Evolutionary conservation across 2,888 invertebrate species (phyloP).

Genomic region (Rhingia rostrata): DNA sequence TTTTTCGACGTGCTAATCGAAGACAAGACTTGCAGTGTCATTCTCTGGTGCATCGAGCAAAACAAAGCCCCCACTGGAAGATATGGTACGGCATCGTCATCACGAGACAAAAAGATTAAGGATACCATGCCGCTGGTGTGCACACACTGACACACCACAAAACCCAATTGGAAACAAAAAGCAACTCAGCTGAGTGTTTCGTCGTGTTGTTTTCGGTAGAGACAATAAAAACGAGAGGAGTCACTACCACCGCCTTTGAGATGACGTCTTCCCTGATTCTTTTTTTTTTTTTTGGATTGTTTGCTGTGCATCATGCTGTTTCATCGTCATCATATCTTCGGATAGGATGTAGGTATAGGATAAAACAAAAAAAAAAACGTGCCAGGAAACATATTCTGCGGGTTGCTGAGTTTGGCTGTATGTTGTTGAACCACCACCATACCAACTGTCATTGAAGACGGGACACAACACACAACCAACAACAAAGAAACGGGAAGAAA

Average conservation of each 20-base stretch:
- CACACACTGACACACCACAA: conserved; percentile 3
- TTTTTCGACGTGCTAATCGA: conserved; percentile 66
- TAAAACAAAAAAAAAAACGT: no score
- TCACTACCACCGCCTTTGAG: conserved; percentile 24
- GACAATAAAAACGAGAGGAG: neutral
- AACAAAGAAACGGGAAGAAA: conserved; percentile 5
- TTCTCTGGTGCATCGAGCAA: conserved; percentile 48
- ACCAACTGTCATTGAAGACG: conserved; percentile 42
- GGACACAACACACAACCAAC: conserved; percentile 25
- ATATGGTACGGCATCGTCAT: conserved; percentile 34
- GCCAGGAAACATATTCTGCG: conserved; percentile 57
- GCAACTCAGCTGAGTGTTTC: conserved; percentile 61
- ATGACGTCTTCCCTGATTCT: conserved; percentile 49
- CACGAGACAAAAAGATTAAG: conserved; percentile 50
- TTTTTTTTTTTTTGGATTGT: neutral
- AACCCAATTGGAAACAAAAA: conserved; percentile 64
- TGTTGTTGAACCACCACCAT: conserved; percentile 27
- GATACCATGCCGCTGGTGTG: neutral
- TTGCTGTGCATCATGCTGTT: conserved; percentile 9
- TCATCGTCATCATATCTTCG: conserved; percentile 9
- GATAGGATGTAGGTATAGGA: conserved; percentile 11
- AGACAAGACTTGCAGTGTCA: conserved; percentile 44
- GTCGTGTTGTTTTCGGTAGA: conserved; percentile 43
- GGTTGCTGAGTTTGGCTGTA: conserved; percentile 35
- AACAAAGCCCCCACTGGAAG: conserved; percentile 58